These are phyloP conservation scores for Hyalella azteca DNA, from an alignment of 2,888 invertebrate genomes.

Conservation along the genomic window DNA sequence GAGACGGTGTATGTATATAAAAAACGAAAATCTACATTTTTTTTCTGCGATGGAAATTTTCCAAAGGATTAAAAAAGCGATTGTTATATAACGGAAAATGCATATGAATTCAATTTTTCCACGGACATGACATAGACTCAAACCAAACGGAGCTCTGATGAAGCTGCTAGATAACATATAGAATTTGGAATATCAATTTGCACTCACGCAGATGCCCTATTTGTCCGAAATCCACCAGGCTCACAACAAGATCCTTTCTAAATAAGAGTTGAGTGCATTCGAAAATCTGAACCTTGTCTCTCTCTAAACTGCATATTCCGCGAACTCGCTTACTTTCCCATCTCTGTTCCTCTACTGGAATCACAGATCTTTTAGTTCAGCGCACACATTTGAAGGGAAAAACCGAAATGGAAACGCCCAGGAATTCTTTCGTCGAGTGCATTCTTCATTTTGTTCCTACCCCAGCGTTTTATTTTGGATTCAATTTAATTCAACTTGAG, in stretches of 20 bases:
- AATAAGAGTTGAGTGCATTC: not conserved
- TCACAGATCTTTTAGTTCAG: too few relatives aligned
- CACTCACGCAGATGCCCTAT: not conserved
- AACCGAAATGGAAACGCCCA: not conserved
- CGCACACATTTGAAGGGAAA: too few relatives aligned
- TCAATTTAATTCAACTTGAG: conserved; percentile 30
- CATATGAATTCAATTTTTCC: too few relatives aligned
- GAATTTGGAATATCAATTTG: conserved; percentile 2
- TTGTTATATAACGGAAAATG: too few relatives aligned
- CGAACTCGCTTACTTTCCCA: not conserved
- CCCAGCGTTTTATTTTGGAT: conserved; percentile 23
- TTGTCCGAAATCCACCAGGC: not conserved
- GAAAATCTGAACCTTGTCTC: not conserved
- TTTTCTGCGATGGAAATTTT: too few relatives aligned
- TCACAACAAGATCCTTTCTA: not conserved
- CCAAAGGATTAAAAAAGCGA: too few relatives aligned
- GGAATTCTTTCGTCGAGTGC: not conserved
- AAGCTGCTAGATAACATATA: not conserved
- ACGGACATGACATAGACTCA: too few relatives aligned
- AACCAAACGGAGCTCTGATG: not conserved
- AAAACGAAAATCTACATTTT: too few relatives aligned
- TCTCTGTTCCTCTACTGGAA: not conserved
- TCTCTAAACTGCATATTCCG: not conserved
- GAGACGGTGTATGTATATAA: too few relatives aligned
- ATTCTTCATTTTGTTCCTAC: conserved; percentile 30